Percentiles rank a stretch among this genome's conserved stretches.
Evolutionary conservation across 1,140 invertebrate species (phyloP).

Genomic region (Drosophila neocordata): DNA sequence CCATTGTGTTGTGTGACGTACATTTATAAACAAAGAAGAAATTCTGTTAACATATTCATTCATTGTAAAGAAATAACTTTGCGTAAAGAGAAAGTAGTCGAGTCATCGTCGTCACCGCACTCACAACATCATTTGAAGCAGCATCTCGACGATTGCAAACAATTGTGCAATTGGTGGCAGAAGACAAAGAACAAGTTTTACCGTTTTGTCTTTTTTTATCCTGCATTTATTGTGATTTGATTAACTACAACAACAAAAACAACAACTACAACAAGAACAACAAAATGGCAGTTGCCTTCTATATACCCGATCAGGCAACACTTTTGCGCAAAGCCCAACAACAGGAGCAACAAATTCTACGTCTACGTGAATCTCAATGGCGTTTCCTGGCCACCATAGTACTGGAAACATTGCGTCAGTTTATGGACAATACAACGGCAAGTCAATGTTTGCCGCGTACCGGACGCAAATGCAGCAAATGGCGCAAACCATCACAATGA

Average conservation of each 20-base stretch:
- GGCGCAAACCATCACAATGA: constrained; percentile 68
- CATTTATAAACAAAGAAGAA: constrained; percentile 57
- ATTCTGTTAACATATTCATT: constrained; percentile 69
- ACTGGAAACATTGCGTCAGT: constrained; percentile 62
- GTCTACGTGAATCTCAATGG: constrained; percentile 67
- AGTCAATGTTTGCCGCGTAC: constrained; percentile 52
- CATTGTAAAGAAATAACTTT: constrained; percentile 29
- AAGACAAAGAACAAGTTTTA: constrained; percentile 50
- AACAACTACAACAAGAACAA: constrained; percentile 21
- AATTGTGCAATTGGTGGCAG: constrained; percentile 66
- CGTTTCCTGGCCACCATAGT: constrained; percentile 66
- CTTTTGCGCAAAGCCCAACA: constrained; percentile 65
- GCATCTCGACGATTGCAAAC: constrained; percentile 32
- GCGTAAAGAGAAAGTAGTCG: constrained; percentile 72
- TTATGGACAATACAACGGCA: constrained; percentile 41
- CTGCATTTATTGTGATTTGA: constrained; percentile 3
- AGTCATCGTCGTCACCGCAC: constrained; percentile 45
- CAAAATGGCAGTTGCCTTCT: constrained; percentile 74
- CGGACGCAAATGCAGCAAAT: constrained; percentile 65
- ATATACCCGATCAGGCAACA: constrained; percentile 70
- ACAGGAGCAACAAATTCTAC: constrained; percentile 71
- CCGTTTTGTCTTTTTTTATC: neutral
- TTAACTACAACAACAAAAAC: constrained; percentile 19
- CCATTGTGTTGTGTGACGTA: constrained; percentile 25
- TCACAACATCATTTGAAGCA: neutral